Evolutionary conservation across 1,140 invertebrate species (phyloP), one percentile per base, ranked within the genome.

Genomic region (Berghia stephanieae): DNA sequence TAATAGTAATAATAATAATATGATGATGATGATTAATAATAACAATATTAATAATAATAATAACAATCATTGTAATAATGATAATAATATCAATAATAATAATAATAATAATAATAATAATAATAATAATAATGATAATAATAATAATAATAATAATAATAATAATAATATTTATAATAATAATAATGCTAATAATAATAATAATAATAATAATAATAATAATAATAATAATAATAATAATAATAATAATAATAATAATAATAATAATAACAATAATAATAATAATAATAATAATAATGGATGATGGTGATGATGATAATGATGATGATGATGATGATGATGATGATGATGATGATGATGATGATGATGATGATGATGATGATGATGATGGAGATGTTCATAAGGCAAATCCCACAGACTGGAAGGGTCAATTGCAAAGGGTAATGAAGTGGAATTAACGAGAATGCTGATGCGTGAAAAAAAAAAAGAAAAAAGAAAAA

Each of bases 331-430:
- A 67, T 21, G 27, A 5, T 21, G 27, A 67, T 21, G 63, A 67
- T 5, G 63, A 67, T 24, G 44, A 71, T 71, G 69, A 71, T 44
- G 69, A 71, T 71, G 69, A 71, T 71, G 69, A 44, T 71, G 40
- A 44, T 71, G 40, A 44, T 71, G 69, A 44, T 71, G 31, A 69
- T 8, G 67, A 69, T 5, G 67, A 69, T 8, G 67, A 69, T 69
- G 67, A 69, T 8, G 67, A 69, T 5, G 67, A 69, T 4, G 55
- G 55, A 27, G 55, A 60, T 60, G 55, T 6, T 60, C 4, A 60
- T 60, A 31, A 60, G 5, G 55, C 4, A 8, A 31, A 60, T 21
- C 6, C n/a, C n/a, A n/a, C n/a, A n/a, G n/a, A n/a, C n/a, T n/a
- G n/a, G n/a, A n/a, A n/a, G n/a, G n/a, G n/a, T n/a, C n/a, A n/a